These are phyloP conservation scores for Colostygia pectinataria DNA, from an alignment of 2,888 invertebrate species.

Conservation along the genomic window DNA sequence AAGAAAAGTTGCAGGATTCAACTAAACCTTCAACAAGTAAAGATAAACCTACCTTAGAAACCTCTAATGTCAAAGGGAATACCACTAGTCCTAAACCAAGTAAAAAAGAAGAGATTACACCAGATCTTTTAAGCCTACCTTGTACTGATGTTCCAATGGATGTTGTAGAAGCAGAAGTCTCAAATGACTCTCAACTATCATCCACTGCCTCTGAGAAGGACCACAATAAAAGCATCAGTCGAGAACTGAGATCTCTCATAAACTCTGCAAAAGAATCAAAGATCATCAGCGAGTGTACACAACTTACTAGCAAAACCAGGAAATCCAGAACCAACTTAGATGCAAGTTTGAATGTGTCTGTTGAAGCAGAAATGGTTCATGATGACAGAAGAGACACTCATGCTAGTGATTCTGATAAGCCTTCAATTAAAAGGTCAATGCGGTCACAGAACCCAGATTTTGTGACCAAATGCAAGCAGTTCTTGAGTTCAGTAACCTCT, in stretches of 20 bases:
- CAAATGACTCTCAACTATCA: constrained; percentile 57
- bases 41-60: constrained; percentile 5
- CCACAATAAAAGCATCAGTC: constrained; percentile 66
- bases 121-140: constrained; percentile 6
- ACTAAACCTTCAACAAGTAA: constrained; percentile 11
- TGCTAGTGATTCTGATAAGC: constrained; percentile 62
- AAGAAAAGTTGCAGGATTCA: constrained; percentile 8
- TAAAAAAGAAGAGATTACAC: constrained; percentile 2
- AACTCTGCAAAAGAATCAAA: constrained; percentile 87
- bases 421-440: constrained; percentile 75
- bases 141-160: constrained; percentile 10
- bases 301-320: constrained; percentile 75
- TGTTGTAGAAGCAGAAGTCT: constrained; percentile 46
- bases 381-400: constrained; percentile 61
- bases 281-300: constrained; percentile 83
- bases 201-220: constrained; percentile 64
- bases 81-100: constrained; percentile 6
- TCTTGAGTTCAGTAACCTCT: constrained; percentile 80
- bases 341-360: constrained; percentile 65
- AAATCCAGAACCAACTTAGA: constrained; percentile 75
- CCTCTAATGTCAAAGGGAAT: constrained; percentile 3
- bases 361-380: constrained; percentile 60
- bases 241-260: constrained; percentile 85
- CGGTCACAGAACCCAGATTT: constrained; percentile 86
- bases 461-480: constrained; percentile 84